Evolutionary conservation across 2,113 vertebrate genomes (phyloP), one percentile per base, ranked within the genome.

Genomic region (Ciconia maguari): DNA sequence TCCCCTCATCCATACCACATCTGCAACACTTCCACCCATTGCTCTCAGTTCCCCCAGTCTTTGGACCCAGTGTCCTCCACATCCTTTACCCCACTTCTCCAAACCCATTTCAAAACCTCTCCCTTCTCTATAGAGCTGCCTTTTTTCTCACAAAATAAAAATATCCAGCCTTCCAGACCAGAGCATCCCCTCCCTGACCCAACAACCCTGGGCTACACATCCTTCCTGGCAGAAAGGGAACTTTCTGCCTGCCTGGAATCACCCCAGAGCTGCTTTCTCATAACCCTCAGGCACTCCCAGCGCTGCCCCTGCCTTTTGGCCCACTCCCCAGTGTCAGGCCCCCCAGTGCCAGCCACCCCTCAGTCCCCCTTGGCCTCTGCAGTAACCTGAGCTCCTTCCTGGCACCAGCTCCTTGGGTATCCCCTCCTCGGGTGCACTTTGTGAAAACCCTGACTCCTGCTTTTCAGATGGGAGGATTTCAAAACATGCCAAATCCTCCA

Each of bases 21-120:
- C 29, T 68, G 26, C n/a, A 85, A 36, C 11, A 16, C 27, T 81
- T 61, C 29, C 32, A 77, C 16, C 24, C 36, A 9, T 6, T 22
- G 51, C 55, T 51, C 38, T 30, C 68, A 89, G 81, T 71, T 87
- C 49, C 26, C 21, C 41, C 20, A 13, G 15, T 15, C 58, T 51
- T 61, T 26, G 72, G 68, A 61, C 21, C 29, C 0, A 0, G 27
- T 41, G 36, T 26, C 26, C n/a, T 65, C 49, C 69, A 55, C 0
- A 9, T 44, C n/a, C 54, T 57, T 74, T 58, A 52, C 18, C 34
- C n/a, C 24, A 24, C 41, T 89, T 78, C 49, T 87, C 36, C 51
- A 91, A 60, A 80, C 20, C 38, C 61, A 80, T 79, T 68, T 64
- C 42, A 54, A 34, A 95, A 64, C 27, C 30, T 49, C 20, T 69